Base-by-base conservation (phyloP, 2,797 vertebrate genomes). In the Harpagifer antarcticus region DNA sequence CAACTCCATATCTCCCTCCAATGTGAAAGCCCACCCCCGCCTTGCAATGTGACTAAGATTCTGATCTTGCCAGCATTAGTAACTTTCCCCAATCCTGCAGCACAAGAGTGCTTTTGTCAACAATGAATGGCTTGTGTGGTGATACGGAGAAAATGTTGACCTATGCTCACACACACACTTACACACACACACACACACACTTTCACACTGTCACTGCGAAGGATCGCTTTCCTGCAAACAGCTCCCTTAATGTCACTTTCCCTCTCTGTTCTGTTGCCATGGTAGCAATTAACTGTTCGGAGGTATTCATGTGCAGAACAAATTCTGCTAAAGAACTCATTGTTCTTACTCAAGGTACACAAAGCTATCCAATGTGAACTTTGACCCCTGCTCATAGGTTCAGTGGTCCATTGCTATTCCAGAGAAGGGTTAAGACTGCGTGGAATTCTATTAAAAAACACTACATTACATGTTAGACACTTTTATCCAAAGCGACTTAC, bases 51-150 rank as follows among this genome's bases (percentile, higher is more conserved):
- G 84, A 88, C 83, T 90, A 82, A 82, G 79, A 90, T 88, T 86
- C 81, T 72, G 63, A 87, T 86, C 81, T 78, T 74, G 69, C 74
- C 86, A 86, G 82, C 76, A 76, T 82, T 79, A 72, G 86, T 71
- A 85, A 83, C 76, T 88, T 89, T 86, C 80, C 68, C 68, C 68
- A 43, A 59, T 82, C 70, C 76, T n/a, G 67, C 68, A 74, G 83
- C 74, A 91, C 89, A 90, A 82, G 80, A 66, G 78, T 55, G 75
- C 74, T 85, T 91, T 87, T 87, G 90, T 90, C 80, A 69, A 59
- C 72, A 12, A 63, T 59, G 62, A 88, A 66, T 55, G 62, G 79
- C 62, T 79, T 72, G 72, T 81, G 73, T 50, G 76, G 83, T 23
- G 83, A 86, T 70, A 78, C 50, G 17, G 56, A 81, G 68, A 81